Conservation (phyloP, 2,888 invertebrate species). For the Bellardia pandia region DNA sequence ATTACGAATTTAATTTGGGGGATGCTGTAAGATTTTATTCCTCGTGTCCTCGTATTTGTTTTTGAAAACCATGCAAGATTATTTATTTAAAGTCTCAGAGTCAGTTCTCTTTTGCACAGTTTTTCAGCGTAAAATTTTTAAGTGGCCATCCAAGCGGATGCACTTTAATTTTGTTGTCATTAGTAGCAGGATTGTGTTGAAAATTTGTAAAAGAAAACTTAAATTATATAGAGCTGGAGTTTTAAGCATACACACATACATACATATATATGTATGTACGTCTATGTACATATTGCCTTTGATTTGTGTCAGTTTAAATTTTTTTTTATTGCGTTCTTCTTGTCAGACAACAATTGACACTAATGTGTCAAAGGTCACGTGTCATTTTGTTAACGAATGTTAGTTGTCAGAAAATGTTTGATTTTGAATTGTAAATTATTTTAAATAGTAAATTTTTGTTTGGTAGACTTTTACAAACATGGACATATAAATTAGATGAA, state of each 20-base stretch:
- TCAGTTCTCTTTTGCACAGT: neutral
- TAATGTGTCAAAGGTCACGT: constrained; percentile 83
- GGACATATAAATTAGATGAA: neutral
- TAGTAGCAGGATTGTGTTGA: constrained; percentile 72
- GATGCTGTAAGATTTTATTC: constrained; percentile 45
- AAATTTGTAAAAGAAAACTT: constrained; percentile 72
- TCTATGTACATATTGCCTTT: constrained; percentile 10
- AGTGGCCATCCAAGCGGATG: constrained; percentile 83
- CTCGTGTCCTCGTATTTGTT: constrained; percentile 78
- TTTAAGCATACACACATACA: constrained; percentile 62
- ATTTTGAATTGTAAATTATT: constrained; percentile 54
- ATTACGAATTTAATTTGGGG: constrained; percentile 46
- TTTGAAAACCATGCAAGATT: constrained; percentile 82
- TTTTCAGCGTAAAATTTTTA: constrained; percentile 74
- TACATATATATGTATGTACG: neutral
- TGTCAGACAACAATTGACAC: constrained; percentile 78
- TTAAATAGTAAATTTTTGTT: constrained; percentile 26
- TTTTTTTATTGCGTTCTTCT: constrained; percentile 75
- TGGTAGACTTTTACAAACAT: neutral
- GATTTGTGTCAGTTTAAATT: constrained; percentile 57
- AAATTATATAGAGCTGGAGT: constrained; percentile 59
- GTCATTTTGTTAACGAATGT: constrained; percentile 77
- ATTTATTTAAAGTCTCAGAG: constrained; percentile 63
- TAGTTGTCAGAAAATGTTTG: constrained; percentile 46
- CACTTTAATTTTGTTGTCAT: constrained; percentile 81